phyloP scores from a whole-genome alignment of 1,140 invertebrate species.

The Drosophila willistoni region DNA sequence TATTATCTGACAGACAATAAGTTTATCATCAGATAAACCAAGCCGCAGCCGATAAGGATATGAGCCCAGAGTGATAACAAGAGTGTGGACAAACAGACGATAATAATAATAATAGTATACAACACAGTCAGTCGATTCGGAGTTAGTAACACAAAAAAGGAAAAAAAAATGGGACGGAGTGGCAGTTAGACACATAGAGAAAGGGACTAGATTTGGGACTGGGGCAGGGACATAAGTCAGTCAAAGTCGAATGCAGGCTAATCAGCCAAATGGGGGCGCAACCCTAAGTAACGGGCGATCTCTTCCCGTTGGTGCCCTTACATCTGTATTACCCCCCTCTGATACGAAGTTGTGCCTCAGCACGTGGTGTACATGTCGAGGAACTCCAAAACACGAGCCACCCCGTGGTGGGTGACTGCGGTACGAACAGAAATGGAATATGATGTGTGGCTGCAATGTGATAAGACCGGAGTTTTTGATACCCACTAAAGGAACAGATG shows the following conservation, averaged over 20 bases:
- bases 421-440: constrained; percentile 15
- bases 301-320: not conserved
- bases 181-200: not conserved
- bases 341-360: constrained; percentile 49
- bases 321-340: constrained; percentile 3
- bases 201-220: not conserved
- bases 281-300: constrained; percentile 30
- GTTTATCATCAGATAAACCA: constrained; percentile 72
- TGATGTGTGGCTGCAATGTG: constrained; percentile 33
- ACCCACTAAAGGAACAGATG: not conserved
- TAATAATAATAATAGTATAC: constrained; percentile 78
- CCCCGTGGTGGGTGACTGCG: constrained; percentile 53
- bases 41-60: constrained; percentile 63
- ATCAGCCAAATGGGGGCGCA: constrained; percentile 64
- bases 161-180: constrained; percentile 26
- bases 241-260: constrained; percentile 58
- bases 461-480: constrained; percentile 27
- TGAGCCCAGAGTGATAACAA: constrained; percentile 68
- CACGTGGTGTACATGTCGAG: constrained; percentile 67
- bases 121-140: constrained; percentile 48
- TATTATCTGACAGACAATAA: constrained; percentile 69
- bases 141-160: constrained; percentile 51
- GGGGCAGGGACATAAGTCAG: constrained; percentile 28
- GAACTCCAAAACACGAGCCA: constrained; percentile 69
- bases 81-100: constrained; percentile 71